These are phyloP conservation scores for Manis crassicaudata DNA, from an alignment of 2,797 vertebrate species.

Conservation along the genomic window DNA sequence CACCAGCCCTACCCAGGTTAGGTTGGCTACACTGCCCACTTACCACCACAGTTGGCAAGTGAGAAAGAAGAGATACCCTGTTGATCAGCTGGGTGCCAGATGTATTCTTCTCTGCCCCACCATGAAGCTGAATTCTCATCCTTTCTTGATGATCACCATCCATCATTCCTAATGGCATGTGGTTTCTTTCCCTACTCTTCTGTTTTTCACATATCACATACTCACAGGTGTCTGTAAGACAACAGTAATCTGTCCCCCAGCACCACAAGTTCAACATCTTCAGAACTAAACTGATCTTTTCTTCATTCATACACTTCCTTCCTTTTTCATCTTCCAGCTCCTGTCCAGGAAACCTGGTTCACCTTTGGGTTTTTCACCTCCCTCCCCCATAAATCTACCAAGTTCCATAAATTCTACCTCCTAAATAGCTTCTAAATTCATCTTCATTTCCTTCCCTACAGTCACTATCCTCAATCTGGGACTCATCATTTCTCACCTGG, in stretches of 20 bases:
- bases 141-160: neutral
- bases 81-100: neutral
- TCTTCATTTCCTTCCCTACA: neutral
- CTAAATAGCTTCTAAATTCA: neutral
- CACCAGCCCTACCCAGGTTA: neutral
- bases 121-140: neutral
- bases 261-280: neutral
- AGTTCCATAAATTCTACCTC: neutral
- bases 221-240: neutral
- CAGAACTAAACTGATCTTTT: neutral
- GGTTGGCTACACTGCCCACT: neutral
- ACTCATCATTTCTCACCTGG: neutral
- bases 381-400: neutral
- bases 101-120: neutral
- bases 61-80: neutral
- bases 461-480: neutral
- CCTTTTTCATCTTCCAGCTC: neutral
- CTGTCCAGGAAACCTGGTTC: neutral
- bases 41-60: neutral
- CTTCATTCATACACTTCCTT: neutral
- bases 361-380: neutral
- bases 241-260: neutral
- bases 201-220: neutral
- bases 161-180: neutral
- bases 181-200: neutral